Evolutionary conservation across 2,797 vertebrate species (phyloP).

Genomic region (Mycteria americana): DNA sequence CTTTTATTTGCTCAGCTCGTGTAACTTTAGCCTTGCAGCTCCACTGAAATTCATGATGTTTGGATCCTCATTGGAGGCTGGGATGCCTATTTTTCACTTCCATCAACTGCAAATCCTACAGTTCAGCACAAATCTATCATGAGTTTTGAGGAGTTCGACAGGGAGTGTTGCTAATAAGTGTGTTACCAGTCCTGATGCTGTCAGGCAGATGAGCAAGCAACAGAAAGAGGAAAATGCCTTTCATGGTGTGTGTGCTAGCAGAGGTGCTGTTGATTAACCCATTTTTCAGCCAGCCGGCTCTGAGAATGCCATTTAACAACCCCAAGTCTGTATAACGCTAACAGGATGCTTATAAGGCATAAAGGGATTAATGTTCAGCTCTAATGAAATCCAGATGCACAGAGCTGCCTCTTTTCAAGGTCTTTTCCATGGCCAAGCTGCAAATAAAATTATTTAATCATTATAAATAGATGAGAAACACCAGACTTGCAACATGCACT

Average conservation of each 20-base stretch:
- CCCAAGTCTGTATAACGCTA: background rate
- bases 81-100: background rate
- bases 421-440: conserved; percentile 19
- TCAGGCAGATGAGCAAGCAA: background rate
- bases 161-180: background rate
- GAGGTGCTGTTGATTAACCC: background rate
- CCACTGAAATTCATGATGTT: background rate
- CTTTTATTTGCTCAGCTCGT: background rate
- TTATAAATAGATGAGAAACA: background rate
- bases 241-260: background rate
- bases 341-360: conserved; percentile 50
- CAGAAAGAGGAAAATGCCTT: conserved; percentile 6
- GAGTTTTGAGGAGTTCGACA: background rate
- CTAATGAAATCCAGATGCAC: conserved; percentile 70
- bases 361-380: conserved; percentile 51
- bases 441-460: conserved; percentile 21
- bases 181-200: background rate
- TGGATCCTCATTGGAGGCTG: background rate
- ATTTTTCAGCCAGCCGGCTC: conserved; percentile 27
- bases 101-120: background rate
- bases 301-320: background rate
- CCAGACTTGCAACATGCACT: background rate
- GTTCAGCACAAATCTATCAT: background rate
- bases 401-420: conserved; percentile 41
- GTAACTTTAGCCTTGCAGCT: background rate